Conservation (phyloP, 2,888 invertebrate species). For the Drosophila setosimentum region DNA sequence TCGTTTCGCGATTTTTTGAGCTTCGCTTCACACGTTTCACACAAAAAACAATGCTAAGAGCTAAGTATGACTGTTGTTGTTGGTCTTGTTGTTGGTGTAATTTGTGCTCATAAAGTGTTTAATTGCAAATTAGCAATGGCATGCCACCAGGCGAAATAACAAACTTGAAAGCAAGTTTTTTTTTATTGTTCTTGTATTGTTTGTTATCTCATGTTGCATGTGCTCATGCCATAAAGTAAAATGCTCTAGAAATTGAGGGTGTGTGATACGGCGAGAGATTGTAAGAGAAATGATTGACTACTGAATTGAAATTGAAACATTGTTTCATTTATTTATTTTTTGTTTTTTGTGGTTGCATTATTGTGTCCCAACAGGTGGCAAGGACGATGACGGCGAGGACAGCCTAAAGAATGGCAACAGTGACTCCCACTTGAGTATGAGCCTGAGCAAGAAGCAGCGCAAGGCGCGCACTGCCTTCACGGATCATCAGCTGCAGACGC, state of each 20-base stretch:
- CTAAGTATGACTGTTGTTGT: conserved; percentile 37
- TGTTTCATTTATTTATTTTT: not conserved
- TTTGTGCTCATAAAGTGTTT: conserved; percentile 81
- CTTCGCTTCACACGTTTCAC: conserved; percentile 35
- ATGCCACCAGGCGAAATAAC: conserved; percentile 44
- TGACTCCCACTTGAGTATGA: conserved; percentile 68
- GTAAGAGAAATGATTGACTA: not conserved
- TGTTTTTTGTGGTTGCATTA: not conserved
- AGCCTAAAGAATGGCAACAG: conserved; percentile 83
- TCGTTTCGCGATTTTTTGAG: conserved; percentile 34
- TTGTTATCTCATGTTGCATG: conserved; percentile 65
- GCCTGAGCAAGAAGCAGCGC: conserved; percentile 95
- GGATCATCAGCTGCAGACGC: conserved; percentile 97
- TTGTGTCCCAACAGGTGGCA: conserved; percentile 88
- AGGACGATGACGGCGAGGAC: conserved; percentile 90
- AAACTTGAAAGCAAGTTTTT: conserved; percentile 40
- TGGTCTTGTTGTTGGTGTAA: conserved; percentile 54
- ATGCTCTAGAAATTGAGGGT: conserved; percentile 28
- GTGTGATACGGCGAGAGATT: not conserved
- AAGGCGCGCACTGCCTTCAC: conserved; percentile 99
- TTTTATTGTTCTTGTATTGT: conserved; percentile 34
- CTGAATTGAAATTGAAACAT: not conserved
- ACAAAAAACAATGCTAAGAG: conserved; percentile 1
- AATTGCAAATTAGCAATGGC: conserved; percentile 78
- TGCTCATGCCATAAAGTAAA: conserved; percentile 56